phyloP scores from a whole-genome alignment of 2,888 invertebrate species.

The Hemistola chrysoprasaria region DNA sequence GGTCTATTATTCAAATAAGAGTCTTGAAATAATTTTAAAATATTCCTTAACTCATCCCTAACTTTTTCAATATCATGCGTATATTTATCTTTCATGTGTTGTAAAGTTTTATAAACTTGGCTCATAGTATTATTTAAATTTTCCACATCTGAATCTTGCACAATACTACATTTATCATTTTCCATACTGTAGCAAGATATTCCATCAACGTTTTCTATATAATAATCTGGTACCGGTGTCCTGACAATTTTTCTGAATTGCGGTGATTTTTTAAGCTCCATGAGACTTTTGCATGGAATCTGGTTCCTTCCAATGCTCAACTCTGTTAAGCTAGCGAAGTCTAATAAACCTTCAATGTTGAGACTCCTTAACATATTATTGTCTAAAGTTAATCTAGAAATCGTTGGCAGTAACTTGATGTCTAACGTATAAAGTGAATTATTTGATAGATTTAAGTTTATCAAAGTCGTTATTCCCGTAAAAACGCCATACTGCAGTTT shows the following conservation, averaged over 20 bases:
- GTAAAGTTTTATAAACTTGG: too few relatives aligned
- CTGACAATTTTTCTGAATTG: too few relatives aligned
- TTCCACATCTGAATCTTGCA: too few relatives aligned
- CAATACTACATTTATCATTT: too few relatives aligned
- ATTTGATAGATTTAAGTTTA: too few relatives aligned
- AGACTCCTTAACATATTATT: neutral
- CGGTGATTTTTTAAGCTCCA: neutral
- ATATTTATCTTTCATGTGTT: too few relatives aligned
- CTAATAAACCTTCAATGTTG: conserved; percentile 1
- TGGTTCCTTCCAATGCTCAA: conserved; percentile 4
- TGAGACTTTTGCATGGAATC: neutral
- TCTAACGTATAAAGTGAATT: too few relatives aligned
- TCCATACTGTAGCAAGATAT: too few relatives aligned
- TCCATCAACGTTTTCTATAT: neutral
- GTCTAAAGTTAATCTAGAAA: conserved; percentile 4
- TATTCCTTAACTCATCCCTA: neutral
- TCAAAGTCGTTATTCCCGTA: too few relatives aligned
- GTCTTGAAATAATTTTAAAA: neutral
- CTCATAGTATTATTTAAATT: too few relatives aligned
- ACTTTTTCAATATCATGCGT: neutral
- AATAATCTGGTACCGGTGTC: neutral
- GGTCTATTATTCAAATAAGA: neutral
- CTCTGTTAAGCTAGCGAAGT: neutral
- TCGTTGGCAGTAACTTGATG: neutral
- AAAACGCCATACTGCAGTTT: too few relatives aligned